These are phyloP conservation scores for Pseudobourletiella spinata DNA, from an alignment of 1,140 invertebrate species.

Conservation along the genomic window DNA sequence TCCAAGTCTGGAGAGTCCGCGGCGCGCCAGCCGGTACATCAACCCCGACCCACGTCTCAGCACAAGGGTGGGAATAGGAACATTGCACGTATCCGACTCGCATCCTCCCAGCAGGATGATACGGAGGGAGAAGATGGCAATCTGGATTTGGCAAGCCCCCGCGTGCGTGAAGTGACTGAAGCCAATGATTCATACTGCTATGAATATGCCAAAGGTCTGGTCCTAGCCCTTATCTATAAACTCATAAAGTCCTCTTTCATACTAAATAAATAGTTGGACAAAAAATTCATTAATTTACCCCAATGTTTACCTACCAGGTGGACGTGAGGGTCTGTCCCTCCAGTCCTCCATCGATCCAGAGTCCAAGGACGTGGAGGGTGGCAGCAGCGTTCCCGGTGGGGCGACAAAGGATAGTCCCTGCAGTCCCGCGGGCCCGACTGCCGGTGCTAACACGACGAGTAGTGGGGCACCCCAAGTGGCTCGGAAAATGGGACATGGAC, in stretches of 20 bases:
- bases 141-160: constrained; percentile 36
- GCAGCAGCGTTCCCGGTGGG: not conserved
- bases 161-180: constrained; percentile 37
- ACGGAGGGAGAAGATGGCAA: constrained; percentile 35
- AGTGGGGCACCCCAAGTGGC: constrained; percentile 25
- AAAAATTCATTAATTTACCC: no score
- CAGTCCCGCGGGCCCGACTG: constrained; percentile 5
- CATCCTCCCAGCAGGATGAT: constrained; percentile 48
- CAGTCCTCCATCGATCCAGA: constrained; percentile 34
- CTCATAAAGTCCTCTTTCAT: not conserved
- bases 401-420: constrained; percentile 16
- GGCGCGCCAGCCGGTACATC: not conserved
- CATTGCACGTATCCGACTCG: constrained; percentile 42
- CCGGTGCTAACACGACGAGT: not conserved
- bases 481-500: constrained; percentile 10
- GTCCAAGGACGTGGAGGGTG: constrained; percentile 18
- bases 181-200: constrained; percentile 35
- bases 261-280: no score
- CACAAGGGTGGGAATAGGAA: constrained; percentile 11
- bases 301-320: no score
- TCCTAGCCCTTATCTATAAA: not conserved
- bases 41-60: constrained; percentile 28
- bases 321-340: constrained; percentile 22
- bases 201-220: constrained; percentile 27
- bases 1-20: constrained; percentile 39